A percentile compares a stretch with the other conserved stretches of the same genome.
phyloP scores from a whole-genome alignment of 2,888 invertebrate genomes.

The Conus canariensis region DNA sequence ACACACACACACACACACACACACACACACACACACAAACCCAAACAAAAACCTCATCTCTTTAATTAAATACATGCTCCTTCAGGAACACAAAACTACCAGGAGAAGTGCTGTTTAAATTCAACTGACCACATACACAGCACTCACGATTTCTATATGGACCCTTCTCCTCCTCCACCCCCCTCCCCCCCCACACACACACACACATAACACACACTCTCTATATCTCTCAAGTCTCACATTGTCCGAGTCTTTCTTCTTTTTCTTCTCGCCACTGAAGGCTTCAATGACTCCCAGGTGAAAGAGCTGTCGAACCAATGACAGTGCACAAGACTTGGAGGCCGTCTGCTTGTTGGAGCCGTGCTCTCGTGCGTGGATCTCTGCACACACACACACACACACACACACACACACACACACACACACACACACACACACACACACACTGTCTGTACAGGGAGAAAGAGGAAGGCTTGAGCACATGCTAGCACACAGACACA shows the following conservation, averaged over 20 bases:
- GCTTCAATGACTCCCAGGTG: conserved; percentile 96
- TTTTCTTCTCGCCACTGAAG: conserved; percentile 85
- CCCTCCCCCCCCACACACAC: too few species aligned
- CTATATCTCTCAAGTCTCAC: conserved; percentile 51
- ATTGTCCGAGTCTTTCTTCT: conserved; percentile 86
- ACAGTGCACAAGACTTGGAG: conserved; percentile 96
- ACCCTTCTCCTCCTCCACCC: neutral
- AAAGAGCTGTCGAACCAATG: conserved; percentile 94
- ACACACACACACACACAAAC: too few species aligned
- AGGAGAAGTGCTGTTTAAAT: too few species aligned
- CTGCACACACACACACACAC: conserved; percentile 65
- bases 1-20: too few species aligned
- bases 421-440: neutral
- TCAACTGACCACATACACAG: neutral
- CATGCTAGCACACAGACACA: neutral
- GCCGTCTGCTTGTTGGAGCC: conserved; percentile 98
- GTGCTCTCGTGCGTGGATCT: conserved; percentile 89
- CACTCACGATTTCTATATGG: neutral
- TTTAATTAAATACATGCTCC: too few species aligned
- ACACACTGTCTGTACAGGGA: neutral
- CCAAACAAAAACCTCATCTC: too few species aligned
- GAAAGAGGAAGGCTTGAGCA: too few species aligned
- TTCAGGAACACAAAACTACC: too few species aligned
- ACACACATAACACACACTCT: neutral
- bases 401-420: conserved; percentile 5